Base-by-base conservation (phyloP, 2,797 vertebrate species). In the Oreochromis grahami region DNA sequence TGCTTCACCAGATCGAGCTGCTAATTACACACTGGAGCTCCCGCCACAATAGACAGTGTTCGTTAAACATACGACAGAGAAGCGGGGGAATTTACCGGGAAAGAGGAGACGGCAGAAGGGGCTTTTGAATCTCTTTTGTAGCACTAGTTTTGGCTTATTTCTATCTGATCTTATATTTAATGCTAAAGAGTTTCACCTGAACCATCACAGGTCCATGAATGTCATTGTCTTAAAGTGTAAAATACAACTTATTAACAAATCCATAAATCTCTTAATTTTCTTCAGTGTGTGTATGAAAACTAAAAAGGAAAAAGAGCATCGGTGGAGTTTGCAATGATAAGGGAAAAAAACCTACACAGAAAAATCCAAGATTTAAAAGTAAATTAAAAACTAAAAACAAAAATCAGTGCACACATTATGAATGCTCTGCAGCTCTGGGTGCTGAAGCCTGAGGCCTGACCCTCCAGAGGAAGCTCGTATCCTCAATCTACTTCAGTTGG, bases 1-100 rank as follows among this genome's bases (percentile, higher is more conserved):
- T 4, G 8, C 58, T 14, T 76, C 76, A 17, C 38, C 58, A 60
- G 43, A 17, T 43, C 2, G 21, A 68, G 53, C 48, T 36, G 50
- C 38, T 77, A 65, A 83, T 80, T 53, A 56, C 79, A 82, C 24
- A 55, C 65, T 48, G 74, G 26, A 72, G 79, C 78, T 60, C 38
- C 53, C 52, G 12, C 45, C 32, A 80, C 60, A 70, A 70, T 53
- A 53, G 60, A 51, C 48, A 26, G 21, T 68, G 60, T 68, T 53
- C 78, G 51, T 80, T 70, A 38, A 53, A 80, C 34, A 53, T 19
- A n/a, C 8, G 60, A 53, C 50, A 43, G 60, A 14, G 7, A 21
- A 48, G 32, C 10, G 3, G 48, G 45, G 11, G 58, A 52, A 74
- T 32, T 50, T 50, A 74, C 15, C 45, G 19, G 70, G 70, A 74